phyloP scores from a whole-genome alignment of 1,140 invertebrate genomes.

The Euwallacea fornicatus region DNA sequence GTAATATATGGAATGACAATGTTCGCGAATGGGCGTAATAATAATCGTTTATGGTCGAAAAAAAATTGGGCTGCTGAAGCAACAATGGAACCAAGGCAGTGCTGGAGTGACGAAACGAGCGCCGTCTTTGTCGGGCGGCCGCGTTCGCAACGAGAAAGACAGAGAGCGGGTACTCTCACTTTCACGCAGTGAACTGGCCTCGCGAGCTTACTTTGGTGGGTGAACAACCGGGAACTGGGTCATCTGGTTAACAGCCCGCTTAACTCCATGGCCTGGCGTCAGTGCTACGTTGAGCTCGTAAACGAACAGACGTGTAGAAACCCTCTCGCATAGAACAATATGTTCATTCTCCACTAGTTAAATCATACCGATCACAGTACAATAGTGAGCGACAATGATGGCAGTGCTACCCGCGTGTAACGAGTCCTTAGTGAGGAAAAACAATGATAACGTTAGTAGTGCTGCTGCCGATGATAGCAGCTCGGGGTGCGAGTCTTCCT shows the following conservation, averaged over 20 bases:
- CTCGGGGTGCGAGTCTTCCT: constrained; percentile 62
- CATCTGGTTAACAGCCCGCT: constrained; percentile 60
- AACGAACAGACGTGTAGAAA: constrained; percentile 44
- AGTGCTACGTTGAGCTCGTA: constrained; percentile 51
- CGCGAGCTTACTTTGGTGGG: constrained; percentile 54
- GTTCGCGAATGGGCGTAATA: background rate
- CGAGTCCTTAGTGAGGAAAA: constrained; percentile 43
- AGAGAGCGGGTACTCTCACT: constrained; percentile 60
- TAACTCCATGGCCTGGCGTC: constrained; percentile 53
- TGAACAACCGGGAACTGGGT: constrained; percentile 68
- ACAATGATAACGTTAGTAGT: constrained; percentile 27
- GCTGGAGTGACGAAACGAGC: constrained; percentile 43
- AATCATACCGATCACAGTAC: background rate
- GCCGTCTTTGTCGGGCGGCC: constrained; percentile 35
- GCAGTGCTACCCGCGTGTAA: constrained; percentile 49
- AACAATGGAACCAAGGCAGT: constrained; percentile 29
- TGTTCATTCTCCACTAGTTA: background rate
- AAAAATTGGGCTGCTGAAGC: constrained; percentile 34
- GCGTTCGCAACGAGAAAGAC: constrained; percentile 27
- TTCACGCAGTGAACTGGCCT: constrained; percentile 59
- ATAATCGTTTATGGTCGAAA: constrained; percentile 5
- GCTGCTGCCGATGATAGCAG: constrained; percentile 39
- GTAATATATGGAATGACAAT: background rate
- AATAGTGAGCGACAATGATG: constrained; percentile 43
- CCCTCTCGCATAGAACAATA: constrained; percentile 5